Evolutionary conservation across 2,113 vertebrate genomes (phyloP).

Genomic region (Xyrauchen texanus): DNA sequence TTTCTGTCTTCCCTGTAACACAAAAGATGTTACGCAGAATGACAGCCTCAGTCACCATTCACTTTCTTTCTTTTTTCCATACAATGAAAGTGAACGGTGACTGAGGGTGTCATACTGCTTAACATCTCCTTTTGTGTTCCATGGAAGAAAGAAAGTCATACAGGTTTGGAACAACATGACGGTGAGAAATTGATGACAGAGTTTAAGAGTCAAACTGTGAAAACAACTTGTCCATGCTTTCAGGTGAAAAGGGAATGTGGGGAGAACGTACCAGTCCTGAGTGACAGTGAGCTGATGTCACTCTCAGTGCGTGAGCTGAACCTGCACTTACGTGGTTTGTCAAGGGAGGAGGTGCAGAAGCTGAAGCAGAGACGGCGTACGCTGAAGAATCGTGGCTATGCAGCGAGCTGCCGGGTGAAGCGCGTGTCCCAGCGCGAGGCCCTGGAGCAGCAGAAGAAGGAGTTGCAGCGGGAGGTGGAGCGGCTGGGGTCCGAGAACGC

Average conservation of each 20-base stretch:
- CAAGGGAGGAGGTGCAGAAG: slow-evolving; percentile 95
- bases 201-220: neutral
- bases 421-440: slow-evolving; percentile 97
- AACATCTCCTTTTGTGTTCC: too few species aligned
- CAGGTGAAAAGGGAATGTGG: slow-evolving; percentile 98
- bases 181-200: too few species aligned
- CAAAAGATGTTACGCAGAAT: too few species aligned
- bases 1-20: too few species aligned
- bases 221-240: neutral
- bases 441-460: slow-evolving; percentile 95
- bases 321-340: slow-evolving; percentile 93
- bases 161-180: too few species aligned
- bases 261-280: slow-evolving; percentile 94
- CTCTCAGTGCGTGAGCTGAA: slow-evolving; percentile 96
- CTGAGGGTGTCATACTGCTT: too few species aligned
- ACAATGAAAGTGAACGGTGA: too few species aligned
- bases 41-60: too few species aligned
- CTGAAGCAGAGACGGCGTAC: slow-evolving; percentile 96
- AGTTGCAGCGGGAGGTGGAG: slow-evolving; percentile 96
- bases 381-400: slow-evolving; percentile 94
- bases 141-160: too few species aligned
- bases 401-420: slow-evolving; percentile 95
- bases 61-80: too few species aligned
- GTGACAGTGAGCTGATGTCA: slow-evolving; percentile 95
- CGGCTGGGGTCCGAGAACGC: slow-evolving; percentile 94